Evolutionary conservation across 2,113 vertebrate species (phyloP), one percentile per base, ranked within the genome.

Genomic region (Poeciliopsis prolifica): DNA sequence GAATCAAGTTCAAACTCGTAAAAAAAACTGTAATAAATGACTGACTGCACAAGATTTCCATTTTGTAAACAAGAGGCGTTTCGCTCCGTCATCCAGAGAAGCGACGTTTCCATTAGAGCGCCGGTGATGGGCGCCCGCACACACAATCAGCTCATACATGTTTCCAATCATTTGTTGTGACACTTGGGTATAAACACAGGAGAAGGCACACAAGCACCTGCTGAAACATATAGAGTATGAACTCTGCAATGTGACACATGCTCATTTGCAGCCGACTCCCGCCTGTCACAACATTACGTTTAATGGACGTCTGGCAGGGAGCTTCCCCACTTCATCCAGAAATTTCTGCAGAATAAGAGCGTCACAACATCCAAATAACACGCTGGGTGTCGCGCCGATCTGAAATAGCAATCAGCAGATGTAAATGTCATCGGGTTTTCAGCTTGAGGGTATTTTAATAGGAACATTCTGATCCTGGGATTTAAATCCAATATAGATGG

Each of bases 391-490:
- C 77, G 5, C 17, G 60, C 24, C 58, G 68, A 85, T 87, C 83
- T 67, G 84, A 79, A 87, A 87, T 79, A 88, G 74, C 86, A 87
- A 85, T 87, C 83, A n/a, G 2, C 29, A 14, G 33, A 75, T 40
- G 81, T 44, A 92, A 91, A 92, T 90, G 91, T 91, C 89, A 89
- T 64, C 12, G 58, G 70, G 84, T 79, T 89, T 86, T 84, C 82
- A 75, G 69, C 82, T 81, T 1, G 44, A 83, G 85, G 77, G 75
- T 78, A 71, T 87, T 81, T 78, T 72, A 70, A 80, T 70, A 72
- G 72, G 68, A 73, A 69, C 67, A 33, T 75, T 83, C 73, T 81
- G 80, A 88, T 89, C 82, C 88, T 5, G 73, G 87, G 86, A 92
- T 90, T 90, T 83, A 80, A 86, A 90, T 82, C 82, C 77, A 88